Conservation (phyloP, 2,888 invertebrate genomes). For the Margaritifera margaritifera region DNA sequence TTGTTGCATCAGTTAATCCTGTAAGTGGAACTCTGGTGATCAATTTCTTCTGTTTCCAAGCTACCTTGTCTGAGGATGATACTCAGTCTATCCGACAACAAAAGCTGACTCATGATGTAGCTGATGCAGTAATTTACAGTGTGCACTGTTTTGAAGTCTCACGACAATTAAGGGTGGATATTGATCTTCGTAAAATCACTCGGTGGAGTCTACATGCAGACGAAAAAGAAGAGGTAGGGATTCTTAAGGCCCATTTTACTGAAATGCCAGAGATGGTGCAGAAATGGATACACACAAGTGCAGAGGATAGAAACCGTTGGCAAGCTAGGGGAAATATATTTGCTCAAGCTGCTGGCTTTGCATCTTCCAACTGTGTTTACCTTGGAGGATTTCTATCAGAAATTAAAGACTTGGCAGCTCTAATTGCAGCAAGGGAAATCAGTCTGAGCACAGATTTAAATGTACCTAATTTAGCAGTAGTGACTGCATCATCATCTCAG, state of each 20-base stretch:
- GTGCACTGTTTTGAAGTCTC: slow-evolving; percentile 41
- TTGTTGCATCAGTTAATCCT: slow-evolving; percentile 36
- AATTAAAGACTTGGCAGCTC: slow-evolving; percentile 35
- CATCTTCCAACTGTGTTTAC: slow-evolving; percentile 8
- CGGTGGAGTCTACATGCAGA: slow-evolving; percentile 25
- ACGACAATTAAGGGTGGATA: slow-evolving; percentile 29
- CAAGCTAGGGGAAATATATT: slow-evolving; percentile 22
- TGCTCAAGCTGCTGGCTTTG: background rate
- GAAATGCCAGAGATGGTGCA: slow-evolving; percentile 24
- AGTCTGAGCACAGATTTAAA: too few species aligned
- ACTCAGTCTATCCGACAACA: slow-evolving; percentile 26
- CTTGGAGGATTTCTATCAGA: slow-evolving; percentile 33
- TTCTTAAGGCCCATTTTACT: slow-evolving; percentile 18
- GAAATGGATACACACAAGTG: slow-evolving; percentile 38
- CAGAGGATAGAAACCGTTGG: slow-evolving; percentile 39
- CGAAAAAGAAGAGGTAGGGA: slow-evolving; percentile 21
- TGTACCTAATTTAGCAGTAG: too few species aligned
- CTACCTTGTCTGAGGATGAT: slow-evolving; percentile 27
- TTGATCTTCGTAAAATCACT: slow-evolving; percentile 18
- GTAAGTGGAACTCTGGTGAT: slow-evolving; percentile 15
- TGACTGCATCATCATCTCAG: too few species aligned
- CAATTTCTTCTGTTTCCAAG: slow-evolving; percentile 32
- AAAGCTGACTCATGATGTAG: slow-evolving; percentile 30
- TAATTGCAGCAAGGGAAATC: slow-evolving; percentile 20
- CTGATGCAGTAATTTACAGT: slow-evolving; percentile 28